Percentiles rank a stretch among this genome's conserved stretches.
These are phyloP conservation scores for Falcunculus frontatus DNA, from an alignment of 2,113 vertebrate species.

Conservation along the genomic window DNA sequence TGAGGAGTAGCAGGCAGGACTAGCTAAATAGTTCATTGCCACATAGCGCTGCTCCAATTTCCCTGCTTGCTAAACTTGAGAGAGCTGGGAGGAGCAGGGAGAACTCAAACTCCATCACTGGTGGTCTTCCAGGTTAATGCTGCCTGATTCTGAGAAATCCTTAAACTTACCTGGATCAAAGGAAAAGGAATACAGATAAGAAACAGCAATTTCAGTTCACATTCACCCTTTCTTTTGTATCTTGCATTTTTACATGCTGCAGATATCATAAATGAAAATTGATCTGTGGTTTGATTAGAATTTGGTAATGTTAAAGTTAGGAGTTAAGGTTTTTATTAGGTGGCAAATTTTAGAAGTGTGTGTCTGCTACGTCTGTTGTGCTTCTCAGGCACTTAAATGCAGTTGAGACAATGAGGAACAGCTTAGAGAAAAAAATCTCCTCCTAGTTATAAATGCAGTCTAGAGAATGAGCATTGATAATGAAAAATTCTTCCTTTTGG, in stretches of 20 bases:
- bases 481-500: neutral
- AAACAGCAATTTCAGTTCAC: neutral
- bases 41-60: neutral
- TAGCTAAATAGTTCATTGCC: neutral
- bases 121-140: neutral
- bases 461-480: neutral
- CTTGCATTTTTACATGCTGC: neutral
- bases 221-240: neutral
- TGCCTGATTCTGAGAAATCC: neutral
- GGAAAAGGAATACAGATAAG: neutral
- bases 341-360: neutral
- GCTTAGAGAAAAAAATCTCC: neutral
- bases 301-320: neutral
- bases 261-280: neutral
- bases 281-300: neutral
- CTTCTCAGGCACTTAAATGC: neutral
- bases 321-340: neutral
- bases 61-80: neutral
- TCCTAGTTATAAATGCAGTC: neutral
- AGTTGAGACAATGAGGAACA: neutral
- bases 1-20: neutral
- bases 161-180: neutral
- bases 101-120: neutral
- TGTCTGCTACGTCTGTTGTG: neutral
- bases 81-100: neutral